phyloP scores from a whole-genome alignment of 2,113 vertebrate species.

The Entosphenus tridentatus region DNA sequence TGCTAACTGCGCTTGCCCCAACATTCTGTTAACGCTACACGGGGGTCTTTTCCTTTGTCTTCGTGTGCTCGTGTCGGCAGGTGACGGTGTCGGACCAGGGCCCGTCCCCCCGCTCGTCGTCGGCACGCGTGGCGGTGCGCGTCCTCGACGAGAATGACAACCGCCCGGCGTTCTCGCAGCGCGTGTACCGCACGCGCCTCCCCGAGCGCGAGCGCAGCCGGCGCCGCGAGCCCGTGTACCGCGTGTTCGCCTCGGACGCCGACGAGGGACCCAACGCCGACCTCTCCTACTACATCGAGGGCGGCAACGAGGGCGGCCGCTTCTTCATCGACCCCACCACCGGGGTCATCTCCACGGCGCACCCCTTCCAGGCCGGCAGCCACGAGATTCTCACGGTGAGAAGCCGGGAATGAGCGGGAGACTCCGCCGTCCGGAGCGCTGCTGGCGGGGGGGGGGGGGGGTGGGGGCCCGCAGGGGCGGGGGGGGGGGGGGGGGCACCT shows the following conservation, averaged over 20 bases:
- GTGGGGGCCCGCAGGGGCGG: too few species aligned
- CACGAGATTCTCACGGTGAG: constrained; percentile 87
- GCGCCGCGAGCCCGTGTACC: constrained; percentile 62
- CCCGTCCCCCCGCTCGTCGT: constrained; percentile 41
- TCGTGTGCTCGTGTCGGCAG: constrained; percentile 18
- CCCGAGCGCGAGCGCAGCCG: constrained; percentile 69
- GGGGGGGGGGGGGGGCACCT: too few species aligned
- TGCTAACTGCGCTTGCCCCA: too few species aligned
- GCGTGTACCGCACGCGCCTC: constrained; percentile 73
- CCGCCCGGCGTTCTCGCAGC: constrained; percentile 71
- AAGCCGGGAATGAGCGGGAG: too few species aligned
- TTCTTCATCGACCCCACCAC: constrained; percentile 93
- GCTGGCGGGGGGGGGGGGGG: too few species aligned
- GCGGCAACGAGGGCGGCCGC: constrained; percentile 74
- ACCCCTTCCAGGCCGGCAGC: constrained; percentile 63
- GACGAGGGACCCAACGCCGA: constrained; percentile 73
- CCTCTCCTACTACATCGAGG: constrained; percentile 69
- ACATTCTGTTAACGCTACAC: too few species aligned
- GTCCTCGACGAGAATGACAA: constrained; percentile 91
- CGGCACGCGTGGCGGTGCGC: constrained; percentile 63
- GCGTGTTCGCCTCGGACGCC: constrained; percentile 66
- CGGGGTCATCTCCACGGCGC: constrained; percentile 71
- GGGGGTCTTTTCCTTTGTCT: too few species aligned
- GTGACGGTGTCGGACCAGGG: constrained; percentile 66
- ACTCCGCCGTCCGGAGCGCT: too few species aligned